These are phyloP conservation scores for Adelphocoris suturalis DNA, from an alignment of 2,888 invertebrate genomes.

Conservation along the genomic window DNA sequence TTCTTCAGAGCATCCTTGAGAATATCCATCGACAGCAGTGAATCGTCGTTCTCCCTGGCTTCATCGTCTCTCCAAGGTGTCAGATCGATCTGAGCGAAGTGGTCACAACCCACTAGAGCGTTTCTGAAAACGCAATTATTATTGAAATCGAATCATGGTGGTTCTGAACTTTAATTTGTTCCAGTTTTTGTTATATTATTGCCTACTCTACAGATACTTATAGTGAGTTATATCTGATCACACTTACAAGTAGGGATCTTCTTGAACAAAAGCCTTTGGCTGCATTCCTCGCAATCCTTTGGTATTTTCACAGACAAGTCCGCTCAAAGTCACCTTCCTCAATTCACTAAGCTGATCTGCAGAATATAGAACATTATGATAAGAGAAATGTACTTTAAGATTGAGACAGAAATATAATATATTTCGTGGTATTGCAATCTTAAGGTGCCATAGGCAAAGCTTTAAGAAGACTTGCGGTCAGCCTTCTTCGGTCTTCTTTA, in stretches of 20 bases:
- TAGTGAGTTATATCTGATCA: conserved; percentile 58
- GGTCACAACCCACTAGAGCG: conserved; percentile 86
- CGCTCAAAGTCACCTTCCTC: conserved; percentile 88
- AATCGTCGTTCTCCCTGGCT: conserved; percentile 79
- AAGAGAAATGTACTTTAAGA: background rate
- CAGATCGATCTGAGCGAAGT: conserved; percentile 85
- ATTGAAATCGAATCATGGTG: background rate
- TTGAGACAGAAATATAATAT: too few relatives aligned
- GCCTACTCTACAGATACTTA: too few relatives aligned
- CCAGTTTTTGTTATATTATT: too few relatives aligned
- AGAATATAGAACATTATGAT: conserved; percentile 57
- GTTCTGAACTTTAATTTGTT: too few relatives aligned
- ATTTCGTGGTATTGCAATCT: too few relatives aligned
- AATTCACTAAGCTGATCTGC: conserved; percentile 89
- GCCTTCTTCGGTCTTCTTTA: too few relatives aligned
- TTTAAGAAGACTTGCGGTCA: too few relatives aligned
- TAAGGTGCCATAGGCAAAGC: too few relatives aligned
- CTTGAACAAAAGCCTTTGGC: conserved; percentile 90
- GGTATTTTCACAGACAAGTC: conserved; percentile 88
- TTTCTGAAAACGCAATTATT: conserved; percentile 80
- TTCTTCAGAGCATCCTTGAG: conserved; percentile 87
- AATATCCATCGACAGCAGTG: conserved; percentile 86
- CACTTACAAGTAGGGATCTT: conserved; percentile 91
- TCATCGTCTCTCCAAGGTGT: conserved; percentile 83
- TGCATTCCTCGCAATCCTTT: conserved; percentile 87